Percentiles rank a stretch among this genome's conserved stretches.
Conservation (phyloP, 2,888 invertebrate genomes). For the Parnassius orleans region DNA sequence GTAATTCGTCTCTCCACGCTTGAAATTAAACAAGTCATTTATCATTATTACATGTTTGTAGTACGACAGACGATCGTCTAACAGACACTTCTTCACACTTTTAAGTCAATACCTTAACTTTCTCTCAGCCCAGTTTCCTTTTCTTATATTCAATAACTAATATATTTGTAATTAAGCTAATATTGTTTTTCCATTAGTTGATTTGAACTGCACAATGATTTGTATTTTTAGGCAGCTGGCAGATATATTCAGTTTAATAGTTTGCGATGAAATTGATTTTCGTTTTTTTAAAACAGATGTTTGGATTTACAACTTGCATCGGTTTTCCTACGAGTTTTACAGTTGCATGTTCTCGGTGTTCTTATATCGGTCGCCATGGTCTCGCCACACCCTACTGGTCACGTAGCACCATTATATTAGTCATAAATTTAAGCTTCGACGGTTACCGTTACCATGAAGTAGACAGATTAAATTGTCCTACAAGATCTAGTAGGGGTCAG, state of each 20-base stretch:
- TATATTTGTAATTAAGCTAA: no score
- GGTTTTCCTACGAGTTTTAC: no score
- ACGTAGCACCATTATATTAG: slow-evolving; percentile 39
- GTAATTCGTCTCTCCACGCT: slow-evolving; percentile 43
- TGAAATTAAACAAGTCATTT: slow-evolving; percentile 52
- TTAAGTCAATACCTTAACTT: slow-evolving; percentile 23
- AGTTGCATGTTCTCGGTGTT: slow-evolving; percentile 1
- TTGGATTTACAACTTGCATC: no score
- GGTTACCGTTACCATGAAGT: slow-evolving; percentile 46
- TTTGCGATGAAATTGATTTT: no score
- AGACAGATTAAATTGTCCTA: slow-evolving; percentile 46
- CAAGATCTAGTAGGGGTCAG: slow-evolving; percentile 44
- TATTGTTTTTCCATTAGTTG: no score
- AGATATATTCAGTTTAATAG: no score
- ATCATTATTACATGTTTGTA: slow-evolving; percentile 36
- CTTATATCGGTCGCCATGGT: slow-evolving; percentile 20
- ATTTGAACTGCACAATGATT: no score
- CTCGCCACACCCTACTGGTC: slow-evolving; percentile 27
- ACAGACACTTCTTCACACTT: slow-evolving; percentile 10
- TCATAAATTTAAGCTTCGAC: slow-evolving; percentile 47
- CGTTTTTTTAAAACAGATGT: no score
- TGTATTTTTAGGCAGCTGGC: no score
- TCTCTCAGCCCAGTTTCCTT: slow-evolving; percentile 20
- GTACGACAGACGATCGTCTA: slow-evolving; percentile 7
- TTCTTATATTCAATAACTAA: neutral